Conservation (phyloP, 2,888 invertebrate species). For the Ectemnius cavifrons region DNA sequence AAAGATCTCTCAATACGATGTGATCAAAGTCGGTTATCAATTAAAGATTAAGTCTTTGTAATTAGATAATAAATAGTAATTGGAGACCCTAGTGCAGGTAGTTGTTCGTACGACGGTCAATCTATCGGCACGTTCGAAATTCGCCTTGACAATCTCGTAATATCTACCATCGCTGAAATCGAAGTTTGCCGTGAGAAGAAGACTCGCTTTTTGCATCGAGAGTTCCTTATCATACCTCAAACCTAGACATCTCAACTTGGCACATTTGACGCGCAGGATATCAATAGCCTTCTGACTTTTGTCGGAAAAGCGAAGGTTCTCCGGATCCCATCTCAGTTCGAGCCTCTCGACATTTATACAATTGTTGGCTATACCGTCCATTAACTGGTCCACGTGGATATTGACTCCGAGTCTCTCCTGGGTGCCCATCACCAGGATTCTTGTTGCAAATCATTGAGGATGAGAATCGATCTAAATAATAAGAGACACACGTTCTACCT, state of each 20-base stretch:
- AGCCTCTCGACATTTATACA: constrained; percentile 93
- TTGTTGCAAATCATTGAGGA: constrained; percentile 72
- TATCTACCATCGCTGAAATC: constrained; percentile 95
- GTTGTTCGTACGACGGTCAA: constrained; percentile 97
- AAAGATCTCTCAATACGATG: constrained; percentile 9
- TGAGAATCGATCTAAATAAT: constrained; percentile 17
- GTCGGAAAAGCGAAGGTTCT: constrained; percentile 98
- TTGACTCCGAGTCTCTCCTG: constrained; percentile 97
- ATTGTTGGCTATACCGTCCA: constrained; percentile 97
- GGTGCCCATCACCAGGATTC: constrained; percentile 98
- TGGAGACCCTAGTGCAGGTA: constrained; percentile 96
- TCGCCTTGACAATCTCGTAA: constrained; percentile 99
- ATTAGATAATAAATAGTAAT: constrained; percentile 93
- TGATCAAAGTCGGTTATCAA: constrained; percentile 75
- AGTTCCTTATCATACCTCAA: constrained; percentile 83
- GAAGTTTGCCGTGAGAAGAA: not conserved
- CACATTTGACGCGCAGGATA: constrained; percentile 95
- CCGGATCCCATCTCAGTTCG: constrained; percentile 99
- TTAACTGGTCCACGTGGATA: constrained; percentile 97
- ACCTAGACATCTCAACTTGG: constrained; percentile 94
- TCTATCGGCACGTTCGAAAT: constrained; percentile 98
- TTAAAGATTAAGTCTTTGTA: constrained; percentile 98
- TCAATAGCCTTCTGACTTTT: constrained; percentile 99
- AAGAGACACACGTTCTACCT: not conserved
- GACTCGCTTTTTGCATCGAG: too few relatives aligned